These are phyloP conservation scores for Crotalus horridus DNA, from an alignment of 2,113 vertebrate species.

Conservation along the genomic window DNA sequence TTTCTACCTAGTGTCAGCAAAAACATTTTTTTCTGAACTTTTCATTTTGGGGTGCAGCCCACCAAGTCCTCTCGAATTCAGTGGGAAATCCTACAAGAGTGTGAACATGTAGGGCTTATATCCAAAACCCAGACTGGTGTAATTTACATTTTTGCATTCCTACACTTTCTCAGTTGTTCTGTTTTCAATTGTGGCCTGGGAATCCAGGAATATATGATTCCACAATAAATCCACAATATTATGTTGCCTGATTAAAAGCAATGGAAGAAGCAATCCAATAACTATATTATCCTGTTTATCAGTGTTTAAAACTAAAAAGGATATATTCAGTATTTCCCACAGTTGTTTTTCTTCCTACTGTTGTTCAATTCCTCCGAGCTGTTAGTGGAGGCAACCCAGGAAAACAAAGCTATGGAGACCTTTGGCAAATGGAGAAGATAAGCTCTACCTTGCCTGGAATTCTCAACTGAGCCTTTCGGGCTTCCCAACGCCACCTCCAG, in stretches of 20 bases:
- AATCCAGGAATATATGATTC: neutral
- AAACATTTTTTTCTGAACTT: neutral
- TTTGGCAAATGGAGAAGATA: slow-evolving; percentile 28
- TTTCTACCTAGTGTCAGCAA: neutral
- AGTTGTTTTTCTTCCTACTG: neutral
- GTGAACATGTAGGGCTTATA: neutral
- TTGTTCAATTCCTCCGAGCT: neutral
- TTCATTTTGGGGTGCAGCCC: neutral
- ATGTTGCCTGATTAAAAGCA: neutral
- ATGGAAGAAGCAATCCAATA: neutral
- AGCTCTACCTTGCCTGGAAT: slow-evolving; percentile 42
- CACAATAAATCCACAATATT: neutral
- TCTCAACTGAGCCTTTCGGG: slow-evolving; percentile 34
- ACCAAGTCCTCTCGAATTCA: neutral
- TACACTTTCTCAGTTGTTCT: no score
- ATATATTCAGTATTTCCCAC: neutral
- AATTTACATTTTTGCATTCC: neutral
- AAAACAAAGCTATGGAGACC: slow-evolving; percentile 13
- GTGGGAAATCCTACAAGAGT: neutral
- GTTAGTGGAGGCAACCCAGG: neutral
- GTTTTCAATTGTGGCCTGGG: neutral
- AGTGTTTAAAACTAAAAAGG: neutral
- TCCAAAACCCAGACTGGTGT: neutral
- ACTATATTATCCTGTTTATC: neutral
- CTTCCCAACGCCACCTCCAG: neutral